Evolutionary conservation across 1,140 invertebrate genomes (phyloP).

Genomic region (Lerema accius): DNA sequence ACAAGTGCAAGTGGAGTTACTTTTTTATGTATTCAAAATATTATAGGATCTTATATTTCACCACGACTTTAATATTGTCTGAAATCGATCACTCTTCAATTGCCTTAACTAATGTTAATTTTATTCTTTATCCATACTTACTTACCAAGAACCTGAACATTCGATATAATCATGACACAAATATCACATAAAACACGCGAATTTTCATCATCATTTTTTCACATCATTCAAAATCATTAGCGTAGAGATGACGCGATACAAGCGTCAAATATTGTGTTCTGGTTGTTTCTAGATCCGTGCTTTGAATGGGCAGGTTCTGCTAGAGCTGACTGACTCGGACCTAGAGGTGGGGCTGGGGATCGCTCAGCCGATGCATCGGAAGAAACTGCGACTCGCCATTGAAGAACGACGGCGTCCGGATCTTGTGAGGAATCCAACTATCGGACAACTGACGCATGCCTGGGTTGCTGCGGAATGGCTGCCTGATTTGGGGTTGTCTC

Average conservation of each 20-base stretch:
- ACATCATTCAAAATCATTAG: slow-evolving; percentile 28
- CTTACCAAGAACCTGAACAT: no score
- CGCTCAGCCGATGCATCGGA: slow-evolving; percentile 94
- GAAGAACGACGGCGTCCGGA: slow-evolving; percentile 94
- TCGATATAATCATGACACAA: no score
- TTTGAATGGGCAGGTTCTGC: slow-evolving; percentile 89
- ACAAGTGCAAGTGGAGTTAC: no score
- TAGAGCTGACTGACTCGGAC: slow-evolving; percentile 94
- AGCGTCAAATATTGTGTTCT: slow-evolving; percentile 82
- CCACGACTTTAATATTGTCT: no score
- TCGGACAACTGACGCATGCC: slow-evolving; percentile 92
- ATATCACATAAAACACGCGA: no score
- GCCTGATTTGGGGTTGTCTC: slow-evolving; percentile 93
- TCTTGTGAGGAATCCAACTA: slow-evolving; percentile 92
- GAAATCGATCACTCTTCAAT: no score
- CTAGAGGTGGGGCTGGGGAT: slow-evolving; percentile 94
- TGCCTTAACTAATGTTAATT: no score
- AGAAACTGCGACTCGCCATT: slow-evolving; percentile 96
- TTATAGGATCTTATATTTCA: no score
- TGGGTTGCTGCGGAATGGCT: slow-evolving; percentile 97
- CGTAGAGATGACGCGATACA: slow-evolving; percentile 67
- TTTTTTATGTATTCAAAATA: no score
- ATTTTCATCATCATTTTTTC: no score
- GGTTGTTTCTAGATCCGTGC: slow-evolving; percentile 84
- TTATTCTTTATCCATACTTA: no score